Conservation (phyloP, 2,888 invertebrate genomes). For the Cephus pulcher region DNA sequence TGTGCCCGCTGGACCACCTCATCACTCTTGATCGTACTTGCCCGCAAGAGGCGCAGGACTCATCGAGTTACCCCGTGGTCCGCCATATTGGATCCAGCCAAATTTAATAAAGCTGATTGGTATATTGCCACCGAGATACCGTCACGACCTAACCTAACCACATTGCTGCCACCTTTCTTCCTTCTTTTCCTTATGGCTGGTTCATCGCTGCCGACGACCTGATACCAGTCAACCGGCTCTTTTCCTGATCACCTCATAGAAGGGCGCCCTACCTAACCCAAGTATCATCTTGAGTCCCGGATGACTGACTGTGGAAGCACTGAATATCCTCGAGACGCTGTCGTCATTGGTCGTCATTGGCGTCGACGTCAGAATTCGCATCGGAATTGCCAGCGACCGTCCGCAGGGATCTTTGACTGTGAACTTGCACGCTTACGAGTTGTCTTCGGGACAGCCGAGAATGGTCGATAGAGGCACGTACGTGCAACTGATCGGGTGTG, state of each 20-base stretch:
- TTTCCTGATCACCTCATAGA: too few species aligned
- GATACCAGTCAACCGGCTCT: too few species aligned
- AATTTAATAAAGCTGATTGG: conserved; percentile 45
- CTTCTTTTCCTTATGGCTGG: too few species aligned
- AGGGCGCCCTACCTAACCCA: too few species aligned
- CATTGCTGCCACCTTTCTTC: too few species aligned
- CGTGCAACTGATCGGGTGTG: neutral
- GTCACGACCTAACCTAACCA: neutral
- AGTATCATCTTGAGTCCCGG: too few species aligned
- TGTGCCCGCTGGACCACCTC: neutral
- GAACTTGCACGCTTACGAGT: too few species aligned
- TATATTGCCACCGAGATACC: conserved; percentile 37
- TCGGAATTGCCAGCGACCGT: neutral
- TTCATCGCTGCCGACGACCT: too few species aligned
- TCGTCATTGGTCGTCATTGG: neutral
- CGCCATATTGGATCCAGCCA: conserved; percentile 38
- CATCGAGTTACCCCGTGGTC: conserved; percentile 33
- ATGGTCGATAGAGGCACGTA: too few species aligned
- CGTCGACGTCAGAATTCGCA: neutral
- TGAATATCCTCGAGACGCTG: neutral
- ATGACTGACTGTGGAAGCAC: too few species aligned
- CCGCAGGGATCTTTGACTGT: too few species aligned
- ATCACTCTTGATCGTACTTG: neutral
- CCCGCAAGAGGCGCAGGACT: neutral
- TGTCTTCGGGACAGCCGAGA: too few species aligned